Conservation (phyloP, 2,797 vertebrate genomes). For the Xerus rutilus region DNA sequence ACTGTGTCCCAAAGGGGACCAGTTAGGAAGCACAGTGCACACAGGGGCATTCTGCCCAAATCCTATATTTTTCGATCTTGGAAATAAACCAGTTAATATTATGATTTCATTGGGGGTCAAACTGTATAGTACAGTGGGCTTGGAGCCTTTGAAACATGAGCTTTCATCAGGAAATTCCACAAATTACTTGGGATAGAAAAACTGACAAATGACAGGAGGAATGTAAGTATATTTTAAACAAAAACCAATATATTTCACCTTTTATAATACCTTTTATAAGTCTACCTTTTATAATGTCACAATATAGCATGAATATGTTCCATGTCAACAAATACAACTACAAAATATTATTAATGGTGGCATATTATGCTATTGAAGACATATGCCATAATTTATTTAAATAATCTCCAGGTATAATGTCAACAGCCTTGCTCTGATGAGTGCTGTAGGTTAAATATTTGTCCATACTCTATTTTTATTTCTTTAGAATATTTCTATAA, state of each 20-base stretch:
- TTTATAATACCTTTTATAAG: background rate
- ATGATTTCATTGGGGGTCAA: background rate
- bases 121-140: background rate
- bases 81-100: constrained; percentile 19
- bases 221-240: background rate
- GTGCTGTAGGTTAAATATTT: background rate
- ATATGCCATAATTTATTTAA: background rate
- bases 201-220: constrained; percentile 16
- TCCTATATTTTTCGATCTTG: constrained; percentile 3
- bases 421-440: constrained; percentile 8
- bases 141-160: background rate
- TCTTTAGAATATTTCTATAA: constrained; percentile 65
- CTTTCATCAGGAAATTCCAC: constrained; percentile 22
- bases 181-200: constrained; percentile 33
- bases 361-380: background rate
- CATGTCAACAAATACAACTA: background rate
- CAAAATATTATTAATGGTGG: constrained; percentile 12
- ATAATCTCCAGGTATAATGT: background rate
- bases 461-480: constrained; percentile 52
- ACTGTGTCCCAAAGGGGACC: background rate
- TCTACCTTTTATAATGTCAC: background rate
- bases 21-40: background rate
- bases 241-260: background rate
- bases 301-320: background rate
- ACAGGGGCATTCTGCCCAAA: background rate